phyloP scores from a whole-genome alignment of 1,140 invertebrate species.

The Euschistus heros region DNA sequence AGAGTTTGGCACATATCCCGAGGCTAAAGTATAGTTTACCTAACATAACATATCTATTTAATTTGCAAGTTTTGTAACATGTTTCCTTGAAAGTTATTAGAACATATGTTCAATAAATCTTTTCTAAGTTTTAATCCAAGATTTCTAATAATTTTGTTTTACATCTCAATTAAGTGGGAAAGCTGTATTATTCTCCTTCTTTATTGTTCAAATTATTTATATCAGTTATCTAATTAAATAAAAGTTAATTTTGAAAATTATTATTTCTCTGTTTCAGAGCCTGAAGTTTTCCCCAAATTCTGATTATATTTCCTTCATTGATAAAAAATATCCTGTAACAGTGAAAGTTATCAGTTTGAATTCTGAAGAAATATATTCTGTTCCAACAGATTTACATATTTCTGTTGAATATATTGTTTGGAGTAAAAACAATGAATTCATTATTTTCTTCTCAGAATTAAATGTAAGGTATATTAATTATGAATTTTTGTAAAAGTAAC shows the following conservation, averaged over 20 bases:
- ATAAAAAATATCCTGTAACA: neutral
- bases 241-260: too few species aligned
- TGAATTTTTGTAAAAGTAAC: too few species aligned
- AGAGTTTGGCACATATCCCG: constrained; percentile 7
- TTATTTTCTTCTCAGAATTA: constrained; percentile 1
- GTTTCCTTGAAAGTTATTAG: too few species aligned
- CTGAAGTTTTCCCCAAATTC: neutral
- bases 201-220: too few species aligned
- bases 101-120: too few species aligned
- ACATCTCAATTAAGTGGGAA: too few species aligned
- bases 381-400: neutral
- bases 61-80: too few species aligned
- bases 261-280: neutral
- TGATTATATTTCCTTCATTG: neutral
- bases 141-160: too few species aligned
- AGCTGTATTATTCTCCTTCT: too few species aligned
- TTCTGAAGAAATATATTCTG: neutral
- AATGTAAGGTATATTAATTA: neutral
- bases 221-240: too few species aligned
- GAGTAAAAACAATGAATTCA: neutral
- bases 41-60: neutral
- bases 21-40: constrained; percentile 7
- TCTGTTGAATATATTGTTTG: neutral
- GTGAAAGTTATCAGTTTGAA: neutral
- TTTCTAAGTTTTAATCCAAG: too few species aligned